Percentiles rank a stretch among this genome's conserved stretches.
Conservation (phyloP, 2,888 invertebrate genomes). For the Eristalinus sepulchralis region DNA sequence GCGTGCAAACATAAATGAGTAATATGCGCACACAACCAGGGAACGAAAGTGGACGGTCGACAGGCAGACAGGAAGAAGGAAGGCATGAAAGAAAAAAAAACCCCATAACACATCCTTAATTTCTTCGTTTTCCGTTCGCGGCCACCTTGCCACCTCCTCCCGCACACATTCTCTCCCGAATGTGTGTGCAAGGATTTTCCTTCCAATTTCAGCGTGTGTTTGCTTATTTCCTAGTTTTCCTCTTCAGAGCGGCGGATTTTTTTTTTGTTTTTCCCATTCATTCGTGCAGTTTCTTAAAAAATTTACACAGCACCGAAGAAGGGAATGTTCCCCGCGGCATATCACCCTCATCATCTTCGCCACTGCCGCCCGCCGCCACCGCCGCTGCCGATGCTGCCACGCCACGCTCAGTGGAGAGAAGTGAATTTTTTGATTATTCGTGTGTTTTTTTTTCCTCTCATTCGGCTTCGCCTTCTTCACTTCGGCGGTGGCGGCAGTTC, state of each 20-base stretch:
- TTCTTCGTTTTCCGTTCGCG: conserved; percentile 62
- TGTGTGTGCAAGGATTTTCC: conserved; percentile 69
- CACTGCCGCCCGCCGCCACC: too few species aligned
- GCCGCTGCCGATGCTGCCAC: too few species aligned
- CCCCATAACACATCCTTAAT: conserved; percentile 70
- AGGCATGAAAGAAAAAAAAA: conserved; percentile 28
- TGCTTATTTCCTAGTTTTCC: background rate
- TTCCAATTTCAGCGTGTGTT: conserved; percentile 31
- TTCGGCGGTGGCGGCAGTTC: background rate
- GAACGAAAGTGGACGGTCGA: background rate
- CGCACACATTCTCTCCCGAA: conserved; percentile 32
- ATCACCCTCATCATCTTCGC: conserved; percentile 33
- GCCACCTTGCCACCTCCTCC: conserved; percentile 9
- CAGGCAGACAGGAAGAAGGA: background rate
- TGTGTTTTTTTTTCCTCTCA: conserved; percentile 37
- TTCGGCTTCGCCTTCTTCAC: background rate
- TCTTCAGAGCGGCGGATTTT: background rate
- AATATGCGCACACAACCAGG: conserved; percentile 48
- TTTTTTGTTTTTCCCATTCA: conserved; percentile 61
- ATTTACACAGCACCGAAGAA: conserved; percentile 39
- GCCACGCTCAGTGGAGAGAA: conserved; percentile 26
- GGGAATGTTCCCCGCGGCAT: conserved; percentile 63
- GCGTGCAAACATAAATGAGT: conserved; percentile 61
- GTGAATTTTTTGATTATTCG: conserved; percentile 70
- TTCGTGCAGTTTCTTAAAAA: conserved; percentile 65